Conservation (phyloP, 2,888 invertebrate species). For the Oxycera nigricornis region DNA sequence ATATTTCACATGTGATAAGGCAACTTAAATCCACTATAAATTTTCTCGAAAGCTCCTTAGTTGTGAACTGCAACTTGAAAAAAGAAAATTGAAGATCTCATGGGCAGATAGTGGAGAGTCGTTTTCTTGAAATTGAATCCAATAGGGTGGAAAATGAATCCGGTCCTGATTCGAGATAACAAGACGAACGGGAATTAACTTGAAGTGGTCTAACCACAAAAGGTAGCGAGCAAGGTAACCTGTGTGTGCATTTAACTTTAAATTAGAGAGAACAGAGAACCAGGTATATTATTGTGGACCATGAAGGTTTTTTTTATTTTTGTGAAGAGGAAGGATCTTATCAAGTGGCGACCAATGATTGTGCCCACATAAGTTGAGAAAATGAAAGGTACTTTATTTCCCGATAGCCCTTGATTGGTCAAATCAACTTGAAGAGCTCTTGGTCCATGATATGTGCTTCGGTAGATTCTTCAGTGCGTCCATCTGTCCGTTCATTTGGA, state of each 20-base stretch:
- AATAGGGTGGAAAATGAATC: constrained; percentile 26
- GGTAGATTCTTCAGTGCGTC: neutral
- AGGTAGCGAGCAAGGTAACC: neutral
- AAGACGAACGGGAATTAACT: constrained; percentile 25
- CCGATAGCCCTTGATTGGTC: constrained; percentile 34
- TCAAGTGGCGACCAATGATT: neutral
- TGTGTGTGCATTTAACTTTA: neutral
- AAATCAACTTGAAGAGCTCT: constrained; percentile 20
- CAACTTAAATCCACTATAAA: neutral
- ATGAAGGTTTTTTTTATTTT: neutral
- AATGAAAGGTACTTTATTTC: constrained; percentile 29
- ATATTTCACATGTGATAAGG: neutral
- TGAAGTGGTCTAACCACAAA: constrained; percentile 12
- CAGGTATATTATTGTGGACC: neutral
- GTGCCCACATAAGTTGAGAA: constrained; percentile 19
- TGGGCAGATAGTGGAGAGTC: neutral
- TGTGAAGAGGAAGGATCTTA: neutral
- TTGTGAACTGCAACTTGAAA: neutral
- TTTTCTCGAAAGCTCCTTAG: neutral
- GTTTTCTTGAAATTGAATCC: constrained; percentile 21
- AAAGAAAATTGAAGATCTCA: constrained; percentile 16
- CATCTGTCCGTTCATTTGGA: neutral
- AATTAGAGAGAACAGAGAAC: neutral
- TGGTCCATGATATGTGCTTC: neutral
- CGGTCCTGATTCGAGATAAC: constrained; percentile 15